Percentiles rank a stretch among this genome's conserved stretches.
Evolutionary conservation across 35 echinoderm and acorn worm species (phyloP).

Genomic region (Strongylocentrotus purpuratus): DNA sequence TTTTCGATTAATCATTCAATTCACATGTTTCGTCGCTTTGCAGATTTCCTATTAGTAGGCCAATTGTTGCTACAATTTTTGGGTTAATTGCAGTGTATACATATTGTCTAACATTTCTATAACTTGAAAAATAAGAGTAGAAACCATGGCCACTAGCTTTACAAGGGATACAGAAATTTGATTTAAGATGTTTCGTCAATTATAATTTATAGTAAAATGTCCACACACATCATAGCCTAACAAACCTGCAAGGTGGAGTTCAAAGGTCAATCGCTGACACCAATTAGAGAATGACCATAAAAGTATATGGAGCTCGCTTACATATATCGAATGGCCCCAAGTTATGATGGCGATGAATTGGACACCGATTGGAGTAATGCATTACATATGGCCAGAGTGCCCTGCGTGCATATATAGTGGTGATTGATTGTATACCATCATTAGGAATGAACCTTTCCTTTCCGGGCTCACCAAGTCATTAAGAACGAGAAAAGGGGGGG

Average conservation of each 20-base stretch:
- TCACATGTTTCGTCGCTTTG: no score
- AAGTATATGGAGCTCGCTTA: slow-evolving; percentile 2
- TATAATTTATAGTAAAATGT: background rate
- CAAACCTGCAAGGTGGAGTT: background rate
- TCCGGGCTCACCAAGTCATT: background rate
- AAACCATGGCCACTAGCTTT: no score
- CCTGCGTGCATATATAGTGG: background rate
- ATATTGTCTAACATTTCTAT: no score
- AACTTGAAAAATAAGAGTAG: no score
- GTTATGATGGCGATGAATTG: slow-evolving; percentile 10
- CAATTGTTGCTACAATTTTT: no score
- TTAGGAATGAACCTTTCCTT: background rate
- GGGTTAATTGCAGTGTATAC: no score
- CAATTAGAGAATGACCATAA: slow-evolving; percentile 11
- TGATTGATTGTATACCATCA: background rate
- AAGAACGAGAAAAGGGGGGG: no score
- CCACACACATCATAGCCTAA: background rate
- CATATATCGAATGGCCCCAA: background rate
- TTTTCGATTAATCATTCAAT: no score
- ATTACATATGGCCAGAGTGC: background rate
- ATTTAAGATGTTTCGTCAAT: background rate
- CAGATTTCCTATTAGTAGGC: no score
- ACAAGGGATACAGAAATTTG: no score
- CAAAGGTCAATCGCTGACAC: background rate
- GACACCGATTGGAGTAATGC: background rate